Conservation (phyloP, 2,113 vertebrate species). For the Myxocyprinus asiaticus region DNA sequence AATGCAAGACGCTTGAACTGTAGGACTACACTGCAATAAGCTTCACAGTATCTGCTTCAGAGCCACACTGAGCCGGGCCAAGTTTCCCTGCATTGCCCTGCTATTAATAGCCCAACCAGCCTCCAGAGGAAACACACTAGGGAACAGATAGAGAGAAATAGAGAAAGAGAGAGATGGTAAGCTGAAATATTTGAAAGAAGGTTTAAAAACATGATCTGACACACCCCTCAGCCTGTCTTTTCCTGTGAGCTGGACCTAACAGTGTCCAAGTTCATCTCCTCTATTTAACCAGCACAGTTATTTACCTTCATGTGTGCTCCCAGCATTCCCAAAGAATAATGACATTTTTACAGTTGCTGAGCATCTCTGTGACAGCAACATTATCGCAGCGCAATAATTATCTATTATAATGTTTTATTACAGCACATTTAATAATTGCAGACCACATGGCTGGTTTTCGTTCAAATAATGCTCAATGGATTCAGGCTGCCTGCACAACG, state of each 20-base stretch:
- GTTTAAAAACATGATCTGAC: slow-evolving; percentile 26
- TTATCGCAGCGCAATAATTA: neutral
- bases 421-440: slow-evolving; percentile 21
- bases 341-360: neutral
- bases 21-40: slow-evolving; percentile 56
- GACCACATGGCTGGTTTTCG: neutral
- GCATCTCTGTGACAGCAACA: neutral
- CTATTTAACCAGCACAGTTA: slow-evolving; percentile 14
- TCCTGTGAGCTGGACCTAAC: slow-evolving; percentile 24
- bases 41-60: slow-evolving; percentile 51
- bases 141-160: slow-evolving; percentile 41
- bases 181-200: slow-evolving; percentile 1
- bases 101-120: slow-evolving; percentile 64
- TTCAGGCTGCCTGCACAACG: slow-evolving; percentile 9
- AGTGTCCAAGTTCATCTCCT: slow-evolving; percentile 43
- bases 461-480: slow-evolving; percentile 20
- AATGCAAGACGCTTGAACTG: slow-evolving; percentile 52
- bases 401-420: slow-evolving; percentile 11
- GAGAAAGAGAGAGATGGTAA: slow-evolving; percentile 36
- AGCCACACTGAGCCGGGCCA: slow-evolving; percentile 47
- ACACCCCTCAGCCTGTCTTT: slow-evolving; percentile 5
- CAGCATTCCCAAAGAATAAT: neutral
- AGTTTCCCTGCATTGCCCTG: slow-evolving; percentile 47
- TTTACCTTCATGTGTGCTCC: neutral
- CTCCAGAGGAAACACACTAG: slow-evolving; percentile 55